Percentiles rank a stretch among this genome's conserved stretches.
Evolutionary conservation across 37 sponge, comb jelly and placozoan species (phyloP).

Genomic region (Oscarella lobularis): DNA sequence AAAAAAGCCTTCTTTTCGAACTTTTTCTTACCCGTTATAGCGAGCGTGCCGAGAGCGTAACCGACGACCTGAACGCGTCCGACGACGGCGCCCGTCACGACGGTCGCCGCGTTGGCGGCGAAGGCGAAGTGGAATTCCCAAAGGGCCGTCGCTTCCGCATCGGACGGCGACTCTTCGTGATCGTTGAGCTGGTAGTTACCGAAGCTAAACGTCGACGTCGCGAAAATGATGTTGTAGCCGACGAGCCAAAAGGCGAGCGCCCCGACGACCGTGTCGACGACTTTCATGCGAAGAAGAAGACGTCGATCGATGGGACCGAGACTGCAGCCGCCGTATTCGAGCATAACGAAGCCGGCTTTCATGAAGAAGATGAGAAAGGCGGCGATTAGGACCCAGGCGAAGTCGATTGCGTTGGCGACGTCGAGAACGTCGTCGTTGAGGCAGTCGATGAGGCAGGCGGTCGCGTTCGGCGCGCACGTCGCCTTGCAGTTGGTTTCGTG

Average conservation of each 20-base stretch:
- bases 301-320: neutral
- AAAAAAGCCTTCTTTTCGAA: too few species aligned
- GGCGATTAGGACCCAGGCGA: neutral
- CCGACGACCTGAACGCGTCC: neutral
- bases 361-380: neutral
- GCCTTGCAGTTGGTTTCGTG: too few species aligned
- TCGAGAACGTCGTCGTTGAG: too few species aligned
- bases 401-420: neutral
- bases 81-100: constrained; percentile 1
- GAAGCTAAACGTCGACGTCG: neutral
- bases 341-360: neutral
- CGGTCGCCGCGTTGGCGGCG: neutral
- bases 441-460: too few species aligned
- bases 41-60: neutral
- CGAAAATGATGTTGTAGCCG: neutral
- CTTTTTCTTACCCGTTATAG: neutral
- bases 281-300: neutral
- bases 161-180: neutral
- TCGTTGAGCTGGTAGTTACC: neutral
- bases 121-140: neutral
- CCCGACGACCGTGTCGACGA: neutral
- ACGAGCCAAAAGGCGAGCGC: neutral
- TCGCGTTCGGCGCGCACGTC: too few species aligned
- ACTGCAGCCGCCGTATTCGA: neutral
- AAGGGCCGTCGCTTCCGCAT: neutral